These are phyloP conservation scores for Trissolcus basalis DNA, from an alignment of 1,140 invertebrate genomes.

Conservation along the genomic window DNA sequence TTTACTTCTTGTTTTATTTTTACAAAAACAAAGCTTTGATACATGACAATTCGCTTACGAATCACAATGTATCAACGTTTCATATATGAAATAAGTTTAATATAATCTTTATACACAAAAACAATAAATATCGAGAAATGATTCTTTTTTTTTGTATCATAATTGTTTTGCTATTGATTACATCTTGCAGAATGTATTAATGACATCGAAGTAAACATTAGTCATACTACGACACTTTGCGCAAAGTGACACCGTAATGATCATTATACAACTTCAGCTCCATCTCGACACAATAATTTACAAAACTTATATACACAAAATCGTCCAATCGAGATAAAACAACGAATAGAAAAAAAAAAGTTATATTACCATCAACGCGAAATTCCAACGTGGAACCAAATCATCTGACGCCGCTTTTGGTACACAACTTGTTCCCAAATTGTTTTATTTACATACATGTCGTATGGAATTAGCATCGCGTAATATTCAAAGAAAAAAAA, in stretches of 20 bases:
- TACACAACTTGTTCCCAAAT: slow-evolving; percentile 4
- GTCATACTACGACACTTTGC: slow-evolving; percentile 43
- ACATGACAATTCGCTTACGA: no score
- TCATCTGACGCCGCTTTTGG: slow-evolving; percentile 1
- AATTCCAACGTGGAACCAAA: not conserved
- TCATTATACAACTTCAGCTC: slow-evolving; percentile 14
- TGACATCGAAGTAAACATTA: slow-evolving; percentile 60
- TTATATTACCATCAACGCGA: no score
- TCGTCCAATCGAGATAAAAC: slow-evolving; percentile 17
- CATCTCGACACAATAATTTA: slow-evolving; percentile 37
- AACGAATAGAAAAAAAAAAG: not conserved
- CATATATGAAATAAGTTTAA: slow-evolving; percentile 24
- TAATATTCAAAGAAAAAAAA: no score
- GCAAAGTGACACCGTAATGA: slow-evolving; percentile 4
- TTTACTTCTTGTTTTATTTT: no score
- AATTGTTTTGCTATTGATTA: slow-evolving; percentile 19
- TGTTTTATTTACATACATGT: slow-evolving; percentile 35
- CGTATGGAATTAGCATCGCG: not conserved
- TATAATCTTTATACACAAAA: slow-evolving; percentile 40
- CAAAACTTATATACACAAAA: slow-evolving; percentile 51
- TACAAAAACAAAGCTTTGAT: no score
- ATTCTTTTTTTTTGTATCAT: slow-evolving; percentile 11
- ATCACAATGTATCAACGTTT: not conserved
- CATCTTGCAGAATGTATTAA: slow-evolving; percentile 20
- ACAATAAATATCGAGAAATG: slow-evolving; percentile 50